These are phyloP conservation scores for Erannis defoliaria DNA, from an alignment of 2,888 invertebrate species.

Conservation along the genomic window DNA sequence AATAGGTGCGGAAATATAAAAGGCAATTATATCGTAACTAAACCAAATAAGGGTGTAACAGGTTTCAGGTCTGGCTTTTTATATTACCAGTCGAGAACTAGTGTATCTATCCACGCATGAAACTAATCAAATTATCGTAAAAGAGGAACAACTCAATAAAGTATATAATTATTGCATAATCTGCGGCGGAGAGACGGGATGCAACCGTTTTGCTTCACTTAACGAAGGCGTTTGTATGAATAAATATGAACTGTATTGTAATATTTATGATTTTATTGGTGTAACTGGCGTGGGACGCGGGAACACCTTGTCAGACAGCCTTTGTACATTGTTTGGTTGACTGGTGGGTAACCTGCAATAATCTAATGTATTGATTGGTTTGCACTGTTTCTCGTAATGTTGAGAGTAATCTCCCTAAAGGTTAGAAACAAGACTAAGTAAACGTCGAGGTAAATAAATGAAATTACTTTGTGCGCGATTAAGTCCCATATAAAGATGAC, in stretches of 20 bases:
- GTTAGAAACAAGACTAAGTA: neutral
- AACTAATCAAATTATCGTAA: constrained; percentile 22
- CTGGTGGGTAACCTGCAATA: constrained; percentile 1
- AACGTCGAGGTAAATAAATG: neutral
- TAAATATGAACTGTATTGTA: constrained; percentile 75
- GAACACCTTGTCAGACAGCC: constrained; percentile 49
- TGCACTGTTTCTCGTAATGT: neutral
- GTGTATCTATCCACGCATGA: constrained; percentile 20
- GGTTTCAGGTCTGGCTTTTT: neutral
- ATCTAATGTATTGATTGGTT: constrained; percentile 16
- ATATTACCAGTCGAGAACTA: neutral
- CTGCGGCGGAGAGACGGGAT: constrained; percentile 59
- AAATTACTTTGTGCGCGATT: no score
- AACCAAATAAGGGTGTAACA: neutral
- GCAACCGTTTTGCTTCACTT: constrained; percentile 70
- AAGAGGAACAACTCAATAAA: constrained; percentile 41
- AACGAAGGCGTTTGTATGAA: constrained; percentile 61
- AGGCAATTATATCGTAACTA: no score
- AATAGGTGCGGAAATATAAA: no score
- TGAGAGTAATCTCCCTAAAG: neutral
- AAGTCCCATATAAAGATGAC: no score
- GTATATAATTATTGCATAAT: constrained; percentile 51
- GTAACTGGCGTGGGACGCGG: constrained; percentile 66
- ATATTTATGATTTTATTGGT: constrained; percentile 68
- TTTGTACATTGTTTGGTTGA: constrained; percentile 28